These are phyloP conservation scores for Schizopygopsis pylzovi DNA, from an alignment of 2,797 vertebrate genomes.

Conservation along the genomic window DNA sequence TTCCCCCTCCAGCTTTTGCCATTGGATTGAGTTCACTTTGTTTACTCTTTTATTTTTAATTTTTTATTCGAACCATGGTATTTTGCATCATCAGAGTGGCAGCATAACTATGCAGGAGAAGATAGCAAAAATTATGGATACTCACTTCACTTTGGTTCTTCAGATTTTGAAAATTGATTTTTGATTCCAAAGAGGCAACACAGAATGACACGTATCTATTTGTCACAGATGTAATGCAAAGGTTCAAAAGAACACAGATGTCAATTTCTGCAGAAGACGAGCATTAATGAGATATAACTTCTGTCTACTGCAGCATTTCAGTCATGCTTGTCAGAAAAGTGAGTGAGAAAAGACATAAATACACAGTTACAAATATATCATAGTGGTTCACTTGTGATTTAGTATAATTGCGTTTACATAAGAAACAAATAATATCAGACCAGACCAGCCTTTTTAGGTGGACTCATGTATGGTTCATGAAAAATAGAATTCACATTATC, in stretches of 20 bases:
- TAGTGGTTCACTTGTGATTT: background rate
- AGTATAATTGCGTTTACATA: too few species aligned
- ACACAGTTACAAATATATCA: background rate
- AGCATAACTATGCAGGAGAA: background rate
- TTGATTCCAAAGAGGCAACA: background rate
- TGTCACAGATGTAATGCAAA: background rate
- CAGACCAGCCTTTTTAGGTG: too few species aligned
- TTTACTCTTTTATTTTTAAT: background rate
- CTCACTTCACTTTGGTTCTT: background rate
- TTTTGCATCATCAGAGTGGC: background rate
- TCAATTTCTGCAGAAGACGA: background rate
- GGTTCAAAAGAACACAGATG: background rate
- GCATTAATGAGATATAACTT: background rate
- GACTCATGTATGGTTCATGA: too few species aligned
- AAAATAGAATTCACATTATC: too few species aligned
- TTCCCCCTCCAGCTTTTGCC: background rate
- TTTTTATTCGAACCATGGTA: background rate
- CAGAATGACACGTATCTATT: background rate
- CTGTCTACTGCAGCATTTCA: background rate
- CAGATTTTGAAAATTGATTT: background rate
- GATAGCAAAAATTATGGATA: background rate
- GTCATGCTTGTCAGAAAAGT: background rate
- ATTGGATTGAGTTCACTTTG: background rate
- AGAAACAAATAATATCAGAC: too few species aligned
- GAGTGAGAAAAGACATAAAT: background rate